Evolutionary conservation across 2,888 invertebrate genomes (phyloP).

Genomic region (Ellobium chinense): DNA sequence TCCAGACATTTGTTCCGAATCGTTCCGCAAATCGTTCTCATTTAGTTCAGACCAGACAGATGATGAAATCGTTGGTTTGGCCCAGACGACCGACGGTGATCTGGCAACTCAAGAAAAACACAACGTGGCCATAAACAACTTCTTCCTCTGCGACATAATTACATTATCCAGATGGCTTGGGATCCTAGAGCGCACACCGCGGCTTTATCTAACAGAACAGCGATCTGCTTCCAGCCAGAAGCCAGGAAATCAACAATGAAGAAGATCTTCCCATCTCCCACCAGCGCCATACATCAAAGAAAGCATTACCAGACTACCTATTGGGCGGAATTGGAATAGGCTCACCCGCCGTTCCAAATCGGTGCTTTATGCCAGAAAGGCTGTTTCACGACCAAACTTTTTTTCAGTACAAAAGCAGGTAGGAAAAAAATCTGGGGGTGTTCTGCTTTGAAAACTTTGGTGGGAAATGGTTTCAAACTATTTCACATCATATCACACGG

Average conservation of each 20-base stretch:
- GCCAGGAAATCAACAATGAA: slow-evolving; percentile 26
- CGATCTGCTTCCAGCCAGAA: slow-evolving; percentile 8
- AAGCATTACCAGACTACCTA: slow-evolving; percentile 21
- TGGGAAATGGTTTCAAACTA: not conserved
- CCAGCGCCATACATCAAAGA: slow-evolving; percentile 24
- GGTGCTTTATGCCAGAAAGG: not conserved
- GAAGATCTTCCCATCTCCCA: not conserved
- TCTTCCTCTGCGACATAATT: slow-evolving; percentile 12
- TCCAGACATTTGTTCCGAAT: no score
- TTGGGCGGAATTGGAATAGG: slow-evolving; percentile 12
- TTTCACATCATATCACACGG: not conserved
- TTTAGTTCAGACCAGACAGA: no score
- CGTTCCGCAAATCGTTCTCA: no score
- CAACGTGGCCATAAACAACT: slow-evolving; percentile 2
- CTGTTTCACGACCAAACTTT: not conserved
- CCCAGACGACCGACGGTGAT: not conserved
- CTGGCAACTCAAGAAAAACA: not conserved
- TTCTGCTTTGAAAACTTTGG: not conserved
- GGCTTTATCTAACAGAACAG: slow-evolving; percentile 25
- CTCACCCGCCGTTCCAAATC: slow-evolving; percentile 3
- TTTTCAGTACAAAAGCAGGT: not conserved
- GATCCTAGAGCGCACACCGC: not conserved
- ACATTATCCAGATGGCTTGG: slow-evolving; percentile 26
- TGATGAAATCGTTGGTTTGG: no score
- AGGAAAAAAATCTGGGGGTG: not conserved